A percentile compares a stretch with the other conserved stretches of the same genome.
Evolutionary conservation across 1,140 invertebrate species (phyloP).

Genomic region (Conopomorpha cramerella): DNA sequence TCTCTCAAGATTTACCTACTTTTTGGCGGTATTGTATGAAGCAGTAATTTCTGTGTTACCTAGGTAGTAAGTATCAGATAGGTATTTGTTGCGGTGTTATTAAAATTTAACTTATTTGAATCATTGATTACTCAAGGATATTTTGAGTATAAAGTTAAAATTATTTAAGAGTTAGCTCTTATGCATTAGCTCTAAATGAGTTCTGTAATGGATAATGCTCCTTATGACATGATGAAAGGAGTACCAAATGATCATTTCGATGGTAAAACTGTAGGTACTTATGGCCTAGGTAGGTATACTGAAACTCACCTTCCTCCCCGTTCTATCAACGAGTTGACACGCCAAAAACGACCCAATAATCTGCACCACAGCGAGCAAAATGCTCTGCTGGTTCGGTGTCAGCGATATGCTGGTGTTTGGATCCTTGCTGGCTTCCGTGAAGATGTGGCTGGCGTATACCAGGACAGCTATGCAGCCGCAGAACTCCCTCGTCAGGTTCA

Average conservation of each 20-base stretch:
- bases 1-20: no score
- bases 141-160: no score
- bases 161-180: no score
- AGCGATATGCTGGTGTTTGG: constrained; percentile 11
- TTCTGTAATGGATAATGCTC: no score
- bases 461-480: constrained; percentile 36
- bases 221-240: no score
- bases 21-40: no score
- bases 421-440: constrained; percentile 12
- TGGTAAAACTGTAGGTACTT: neutral
- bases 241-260: neutral
- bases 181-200: no score
- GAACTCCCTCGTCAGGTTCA: constrained; percentile 24
- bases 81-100: no score
- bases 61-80: no score
- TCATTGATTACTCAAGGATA: no score
- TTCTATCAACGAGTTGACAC: constrained; percentile 24
- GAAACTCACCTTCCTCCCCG: constrained; percentile 29
- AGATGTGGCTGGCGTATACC: constrained; percentile 37
- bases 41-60: no score
- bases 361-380: constrained; percentile 34
- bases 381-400: constrained; percentile 37
- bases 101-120: no score
- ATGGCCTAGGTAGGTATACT: neutral
- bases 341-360: constrained; percentile 25